Evolutionary conservation across 2,888 invertebrate species (phyloP).

Genomic region (Apotomis capreana): DNA sequence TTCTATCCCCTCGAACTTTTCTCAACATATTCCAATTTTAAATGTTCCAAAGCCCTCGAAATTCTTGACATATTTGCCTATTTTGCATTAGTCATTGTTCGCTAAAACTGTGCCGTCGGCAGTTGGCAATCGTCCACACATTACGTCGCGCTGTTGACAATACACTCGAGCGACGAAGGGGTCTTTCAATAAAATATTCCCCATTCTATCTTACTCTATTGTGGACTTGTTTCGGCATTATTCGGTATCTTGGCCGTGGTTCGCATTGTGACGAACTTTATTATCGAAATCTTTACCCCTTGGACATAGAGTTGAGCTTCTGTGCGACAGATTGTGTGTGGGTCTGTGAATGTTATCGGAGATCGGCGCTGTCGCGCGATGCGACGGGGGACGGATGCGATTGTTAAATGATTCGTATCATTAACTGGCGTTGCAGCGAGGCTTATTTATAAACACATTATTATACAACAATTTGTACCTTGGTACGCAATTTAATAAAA

Average conservation of each 20-base stretch:
- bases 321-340: slow-evolving; percentile 6
- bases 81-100: slow-evolving; percentile 37
- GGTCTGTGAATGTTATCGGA: slow-evolving; percentile 15
- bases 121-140: slow-evolving; percentile 70
- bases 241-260: slow-evolving; percentile 18
- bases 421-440: slow-evolving; percentile 25
- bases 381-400: slow-evolving; percentile 17
- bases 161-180: slow-evolving; percentile 79
- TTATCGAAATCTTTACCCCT: background rate
- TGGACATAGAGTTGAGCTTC: background rate
- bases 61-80: slow-evolving; percentile 35
- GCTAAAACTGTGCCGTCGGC: slow-evolving; percentile 54
- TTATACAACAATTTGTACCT: slow-evolving; percentile 14
- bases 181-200: slow-evolving; percentile 82
- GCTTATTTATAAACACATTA: slow-evolving; percentile 7
- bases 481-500: too few relatives aligned
- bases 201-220: slow-evolving; percentile 72
- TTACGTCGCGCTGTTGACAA: slow-evolving; percentile 79
- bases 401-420: slow-evolving; percentile 32
- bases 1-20: background rate
- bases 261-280: background rate
- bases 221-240: slow-evolving; percentile 58
- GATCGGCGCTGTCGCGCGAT: slow-evolving; percentile 27
- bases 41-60: background rate
- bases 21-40: background rate